phyloP scores from a whole-genome alignment of 2,797 vertebrate species.

The Gouania willdenowi region DNA sequence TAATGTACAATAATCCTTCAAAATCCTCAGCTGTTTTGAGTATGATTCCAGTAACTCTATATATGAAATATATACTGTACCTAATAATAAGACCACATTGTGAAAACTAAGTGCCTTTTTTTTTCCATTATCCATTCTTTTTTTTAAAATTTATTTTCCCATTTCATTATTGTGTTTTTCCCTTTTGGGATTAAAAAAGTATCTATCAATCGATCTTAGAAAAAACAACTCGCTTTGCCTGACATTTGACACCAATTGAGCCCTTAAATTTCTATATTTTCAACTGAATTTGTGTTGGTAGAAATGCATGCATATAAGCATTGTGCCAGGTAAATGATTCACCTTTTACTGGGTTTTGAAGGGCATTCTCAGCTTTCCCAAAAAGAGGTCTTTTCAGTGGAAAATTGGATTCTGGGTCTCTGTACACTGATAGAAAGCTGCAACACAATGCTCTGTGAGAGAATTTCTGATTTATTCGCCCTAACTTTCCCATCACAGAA shows the following conservation, averaged over 20 bases:
- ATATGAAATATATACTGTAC: too few species aligned
- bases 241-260: slow-evolving; percentile 43
- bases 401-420: slow-evolving; percentile 46
- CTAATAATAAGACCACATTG: too few species aligned
- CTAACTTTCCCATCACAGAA: slow-evolving; percentile 14
- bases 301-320: slow-evolving; percentile 3
- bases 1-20: too few species aligned
- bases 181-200: too few species aligned
- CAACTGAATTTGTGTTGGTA: not conserved
- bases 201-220: too few species aligned
- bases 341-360: slow-evolving; percentile 59
- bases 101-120: too few species aligned
- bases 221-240: slow-evolving; percentile 42
- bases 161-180: too few species aligned
- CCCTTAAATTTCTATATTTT: slow-evolving; percentile 37
- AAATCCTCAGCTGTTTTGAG: too few species aligned
- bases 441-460: slow-evolving; percentile 30
- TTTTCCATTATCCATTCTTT: too few species aligned
- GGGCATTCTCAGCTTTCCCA: slow-evolving; percentile 15
- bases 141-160: too few species aligned
- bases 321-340: slow-evolving; percentile 44
- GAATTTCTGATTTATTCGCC: slow-evolving; percentile 33
- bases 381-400: slow-evolving; percentile 31
- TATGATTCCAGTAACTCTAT: too few species aligned
- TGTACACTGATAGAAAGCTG: slow-evolving; percentile 17